Conservation (phyloP, 2,888 invertebrate genomes). For the Lycophotia porphyrea region DNA sequence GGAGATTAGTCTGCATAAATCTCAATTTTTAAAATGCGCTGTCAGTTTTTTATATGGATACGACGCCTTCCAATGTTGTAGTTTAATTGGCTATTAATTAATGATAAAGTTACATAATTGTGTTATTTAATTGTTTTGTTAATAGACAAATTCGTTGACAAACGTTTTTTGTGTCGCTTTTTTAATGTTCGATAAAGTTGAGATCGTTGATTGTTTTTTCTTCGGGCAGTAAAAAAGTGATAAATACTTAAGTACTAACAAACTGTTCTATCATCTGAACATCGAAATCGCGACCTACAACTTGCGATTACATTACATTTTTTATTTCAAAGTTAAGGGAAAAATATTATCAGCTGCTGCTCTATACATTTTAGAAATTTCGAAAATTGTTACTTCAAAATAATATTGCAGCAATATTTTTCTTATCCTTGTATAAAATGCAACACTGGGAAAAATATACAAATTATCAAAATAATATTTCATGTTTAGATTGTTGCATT, state of each 20-base stretch:
- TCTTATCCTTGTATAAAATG: neutral
- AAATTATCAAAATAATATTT: neutral
- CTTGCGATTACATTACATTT: slow-evolving; percentile 89
- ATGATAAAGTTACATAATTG: slow-evolving; percentile 76
- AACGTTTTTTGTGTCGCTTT: slow-evolving; percentile 61
- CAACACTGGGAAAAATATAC: neutral
- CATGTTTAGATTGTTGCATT: neutral
- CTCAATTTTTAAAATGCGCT: slow-evolving; percentile 80
- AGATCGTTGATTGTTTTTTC: slow-evolving; percentile 26
- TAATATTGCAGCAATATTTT: neutral
- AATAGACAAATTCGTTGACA: slow-evolving; percentile 79
- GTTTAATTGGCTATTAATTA: slow-evolving; percentile 83
- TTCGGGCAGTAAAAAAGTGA: slow-evolving; percentile 53
- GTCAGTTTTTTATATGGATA: slow-evolving; percentile 85
- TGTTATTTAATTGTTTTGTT: slow-evolving; percentile 82
- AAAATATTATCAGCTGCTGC: slow-evolving; percentile 53
- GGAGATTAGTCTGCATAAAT: slow-evolving; percentile 53
- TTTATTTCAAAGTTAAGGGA: slow-evolving; percentile 77
- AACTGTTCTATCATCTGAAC: slow-evolving; percentile 48
- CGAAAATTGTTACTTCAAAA: slow-evolving; percentile 5
- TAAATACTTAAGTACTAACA: slow-evolving; percentile 43
- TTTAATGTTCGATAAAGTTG: slow-evolving; percentile 53
- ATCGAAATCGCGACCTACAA: slow-evolving; percentile 72
- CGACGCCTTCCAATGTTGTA: slow-evolving; percentile 75
- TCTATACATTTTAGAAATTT: neutral